Conservation (phyloP, 2,888 invertebrate species). For the Lithosia quadra region DNA sequence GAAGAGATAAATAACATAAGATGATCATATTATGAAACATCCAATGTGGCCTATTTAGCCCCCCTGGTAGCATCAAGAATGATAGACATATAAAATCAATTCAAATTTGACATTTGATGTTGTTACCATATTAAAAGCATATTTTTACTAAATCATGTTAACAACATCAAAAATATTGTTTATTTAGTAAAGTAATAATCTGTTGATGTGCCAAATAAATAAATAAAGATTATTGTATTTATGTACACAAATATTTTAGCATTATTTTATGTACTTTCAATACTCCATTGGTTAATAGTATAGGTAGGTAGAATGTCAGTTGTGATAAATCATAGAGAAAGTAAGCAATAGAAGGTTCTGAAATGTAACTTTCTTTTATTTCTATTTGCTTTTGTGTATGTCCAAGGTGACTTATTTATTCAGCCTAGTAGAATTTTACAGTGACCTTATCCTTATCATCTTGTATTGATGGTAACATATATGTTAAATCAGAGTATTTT, state of each 20-base stretch:
- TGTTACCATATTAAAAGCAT: too few relatives aligned
- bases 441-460: too few relatives aligned
- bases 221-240: too few relatives aligned
- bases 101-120: background rate
- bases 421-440: slow-evolving; percentile 6
- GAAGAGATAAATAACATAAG: too few relatives aligned
- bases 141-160: background rate
- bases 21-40: too few relatives aligned
- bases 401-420: background rate
- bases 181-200: background rate
- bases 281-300: background rate
- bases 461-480: too few relatives aligned
- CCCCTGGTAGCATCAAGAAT: too few relatives aligned
- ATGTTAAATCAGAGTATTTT: too few relatives aligned
- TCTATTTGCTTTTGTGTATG: background rate
- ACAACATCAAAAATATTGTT: background rate
- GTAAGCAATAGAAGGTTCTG: background rate
- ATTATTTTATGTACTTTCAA: background rate
- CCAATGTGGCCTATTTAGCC: too few relatives aligned
- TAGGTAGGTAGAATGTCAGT: slow-evolving; percentile 3
- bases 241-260: background rate
- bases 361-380: slow-evolving; percentile 7
- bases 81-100: too few relatives aligned
- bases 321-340: slow-evolving; percentile 7
- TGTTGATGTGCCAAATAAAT: too few relatives aligned